A percentile compares a stretch with the other conserved stretches of the same genome.
phyloP scores from a whole-genome alignment of 2,113 vertebrate genomes.

The Charina bottae region DNA sequence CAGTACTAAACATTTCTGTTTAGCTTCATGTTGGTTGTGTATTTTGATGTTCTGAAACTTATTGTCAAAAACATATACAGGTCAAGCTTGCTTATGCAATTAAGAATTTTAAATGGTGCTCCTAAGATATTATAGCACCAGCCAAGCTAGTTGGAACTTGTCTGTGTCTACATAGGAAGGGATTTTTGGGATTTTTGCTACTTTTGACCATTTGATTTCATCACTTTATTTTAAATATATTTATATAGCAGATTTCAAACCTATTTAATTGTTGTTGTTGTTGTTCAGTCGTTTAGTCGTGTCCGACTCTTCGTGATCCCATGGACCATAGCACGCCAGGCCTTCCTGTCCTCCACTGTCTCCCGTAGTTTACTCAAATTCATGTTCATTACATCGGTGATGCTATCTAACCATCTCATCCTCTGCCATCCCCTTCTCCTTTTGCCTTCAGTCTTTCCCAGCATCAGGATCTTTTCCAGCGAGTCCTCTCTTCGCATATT shows the following conservation, averaged over 20 bases:
- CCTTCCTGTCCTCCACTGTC: no score
- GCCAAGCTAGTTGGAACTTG: background rate
- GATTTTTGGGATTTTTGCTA: background rate
- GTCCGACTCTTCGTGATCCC: no score
- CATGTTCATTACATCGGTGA: no score
- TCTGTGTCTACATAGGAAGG: background rate
- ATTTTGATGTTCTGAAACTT: background rate
- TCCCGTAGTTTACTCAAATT: no score
- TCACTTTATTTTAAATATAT: background rate
- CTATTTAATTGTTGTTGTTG: no score
- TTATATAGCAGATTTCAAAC: background rate
- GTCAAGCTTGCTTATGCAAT: background rate
- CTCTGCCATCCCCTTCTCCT: no score
- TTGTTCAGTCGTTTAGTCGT: no score
- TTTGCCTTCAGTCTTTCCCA: no score
- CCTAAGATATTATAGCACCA: background rate
- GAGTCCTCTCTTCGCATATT: no score
- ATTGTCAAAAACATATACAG: background rate
- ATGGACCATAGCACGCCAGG: no score
- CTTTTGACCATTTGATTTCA: background rate
- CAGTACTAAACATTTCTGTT: background rate
- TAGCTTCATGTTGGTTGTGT: constrained; percentile 6
- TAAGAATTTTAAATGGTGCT: background rate
- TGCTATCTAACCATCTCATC: no score
- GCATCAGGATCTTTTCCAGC: no score